Evolutionary conservation across 2,888 invertebrate genomes (phyloP).

Genomic region (Minunthozetes semirufus): DNA sequence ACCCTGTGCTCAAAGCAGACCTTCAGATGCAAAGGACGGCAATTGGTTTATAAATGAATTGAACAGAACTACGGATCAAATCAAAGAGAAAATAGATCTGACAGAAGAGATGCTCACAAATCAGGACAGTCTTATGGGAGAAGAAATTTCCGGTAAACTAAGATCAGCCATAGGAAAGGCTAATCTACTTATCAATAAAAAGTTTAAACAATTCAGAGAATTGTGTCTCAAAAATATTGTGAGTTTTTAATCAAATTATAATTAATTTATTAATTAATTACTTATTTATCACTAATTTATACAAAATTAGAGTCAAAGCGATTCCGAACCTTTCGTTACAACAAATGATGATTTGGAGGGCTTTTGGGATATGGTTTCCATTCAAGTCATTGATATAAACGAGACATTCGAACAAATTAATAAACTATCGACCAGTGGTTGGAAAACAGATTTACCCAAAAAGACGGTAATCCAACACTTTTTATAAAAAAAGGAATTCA

Average conservation of each 20-base stretch:
- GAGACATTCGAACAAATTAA: slow-evolving; percentile 41
- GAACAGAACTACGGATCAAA: slow-evolving; percentile 38
- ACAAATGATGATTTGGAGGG: slow-evolving; percentile 84
- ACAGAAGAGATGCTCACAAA: slow-evolving; percentile 28
- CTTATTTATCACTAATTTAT: slow-evolving; percentile 21
- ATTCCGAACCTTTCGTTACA: slow-evolving; percentile 76
- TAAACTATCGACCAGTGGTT: slow-evolving; percentile 39
- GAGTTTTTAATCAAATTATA: slow-evolving; percentile 45
- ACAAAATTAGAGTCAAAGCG: slow-evolving; percentile 55
- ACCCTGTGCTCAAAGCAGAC: slow-evolving; percentile 29
- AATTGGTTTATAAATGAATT: slow-evolving; percentile 62
- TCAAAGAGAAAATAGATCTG: slow-evolving; percentile 34
- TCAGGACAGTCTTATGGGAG: slow-evolving; percentile 52
- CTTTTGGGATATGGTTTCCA: slow-evolving; percentile 95
- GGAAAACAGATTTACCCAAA: slow-evolving; percentile 36
- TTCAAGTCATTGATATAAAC: slow-evolving; percentile 83
- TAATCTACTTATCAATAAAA: slow-evolving; percentile 75
- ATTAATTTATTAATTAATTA: slow-evolving; percentile 2
- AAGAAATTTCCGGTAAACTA: slow-evolving; percentile 74
- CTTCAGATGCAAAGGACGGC: slow-evolving; percentile 59
- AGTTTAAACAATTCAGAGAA: slow-evolving; percentile 91
- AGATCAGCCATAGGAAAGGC: slow-evolving; percentile 87
- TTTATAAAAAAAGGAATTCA: not conserved
- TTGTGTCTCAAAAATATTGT: slow-evolving; percentile 61
- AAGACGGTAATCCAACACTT: not conserved